These are phyloP conservation scores for Colletes latitarsis DNA, from an alignment of 1,140 invertebrate genomes.

Conservation along the genomic window DNA sequence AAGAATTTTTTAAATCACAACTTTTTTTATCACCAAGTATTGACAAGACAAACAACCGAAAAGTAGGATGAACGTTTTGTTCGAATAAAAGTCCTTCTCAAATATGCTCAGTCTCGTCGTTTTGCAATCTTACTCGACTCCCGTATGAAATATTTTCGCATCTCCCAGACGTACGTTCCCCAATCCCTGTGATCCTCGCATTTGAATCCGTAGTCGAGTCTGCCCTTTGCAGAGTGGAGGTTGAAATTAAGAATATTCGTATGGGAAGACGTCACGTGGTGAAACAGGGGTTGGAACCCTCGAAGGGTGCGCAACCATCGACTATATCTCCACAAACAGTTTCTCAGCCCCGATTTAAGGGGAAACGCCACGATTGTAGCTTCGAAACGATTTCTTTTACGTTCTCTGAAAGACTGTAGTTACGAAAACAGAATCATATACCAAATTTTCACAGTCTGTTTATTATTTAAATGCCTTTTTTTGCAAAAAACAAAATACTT, in stretches of 20 bases:
- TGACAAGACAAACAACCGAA: too few relatives aligned
- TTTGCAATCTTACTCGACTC: neutral
- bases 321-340: neutral
- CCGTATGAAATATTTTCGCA: slow-evolving; percentile 13
- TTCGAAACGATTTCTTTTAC: too few relatives aligned
- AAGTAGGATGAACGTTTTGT: neutral
- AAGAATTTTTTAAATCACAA: too few relatives aligned
- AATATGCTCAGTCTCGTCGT: neutral
- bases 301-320: neutral
- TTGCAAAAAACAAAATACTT: too few relatives aligned
- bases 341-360: neutral
- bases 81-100: neutral
- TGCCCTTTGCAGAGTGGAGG: neutral
- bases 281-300: slow-evolving; percentile 5
- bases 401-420: too few relatives aligned
- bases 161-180: neutral
- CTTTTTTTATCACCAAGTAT: too few relatives aligned
- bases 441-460: too few relatives aligned
- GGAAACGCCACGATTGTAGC: too few relatives aligned
- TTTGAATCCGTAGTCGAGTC: slow-evolving; percentile 1
- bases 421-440: too few relatives aligned
- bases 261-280: neutral
- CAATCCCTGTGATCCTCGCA: neutral
- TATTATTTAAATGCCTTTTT: too few relatives aligned
- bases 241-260: slow-evolving; percentile 31